Evolutionary conservation across 1,140 invertebrate species (phyloP).

Genomic region (Zophobas atratus): DNA sequence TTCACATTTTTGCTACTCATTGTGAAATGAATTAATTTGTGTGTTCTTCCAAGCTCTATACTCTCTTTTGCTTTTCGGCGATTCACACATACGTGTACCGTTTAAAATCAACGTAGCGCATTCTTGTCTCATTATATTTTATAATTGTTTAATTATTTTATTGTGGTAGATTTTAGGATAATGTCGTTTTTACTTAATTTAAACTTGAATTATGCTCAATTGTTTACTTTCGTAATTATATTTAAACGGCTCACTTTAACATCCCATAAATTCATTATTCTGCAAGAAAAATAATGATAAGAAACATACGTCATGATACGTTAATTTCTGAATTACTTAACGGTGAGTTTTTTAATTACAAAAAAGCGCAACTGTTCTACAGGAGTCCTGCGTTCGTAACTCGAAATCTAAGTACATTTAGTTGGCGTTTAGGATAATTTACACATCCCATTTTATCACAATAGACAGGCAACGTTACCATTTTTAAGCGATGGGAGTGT

Average conservation of each 20-base stretch:
- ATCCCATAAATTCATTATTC: conserved; percentile 21
- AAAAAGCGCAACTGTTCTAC: background rate
- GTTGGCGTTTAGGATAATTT: conserved; percentile 23
- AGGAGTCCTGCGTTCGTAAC: background rate
- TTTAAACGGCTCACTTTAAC: conserved; percentile 9
- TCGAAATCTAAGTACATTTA: conserved; percentile 4
- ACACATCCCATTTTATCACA: conserved; percentile 26
- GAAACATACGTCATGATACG: background rate
- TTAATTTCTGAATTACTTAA: background rate
- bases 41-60: background rate
- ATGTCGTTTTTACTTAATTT: conserved; percentile 28
- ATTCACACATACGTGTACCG: conserved; percentile 30
- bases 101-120: background rate
- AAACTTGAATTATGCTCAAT: conserved; percentile 11
- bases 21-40: conserved; percentile 34
- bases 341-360: background rate
- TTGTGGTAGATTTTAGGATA: conserved; percentile 28
- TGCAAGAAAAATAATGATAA: background rate
- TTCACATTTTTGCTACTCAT: conserved; percentile 8
- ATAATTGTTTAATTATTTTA: conserved; percentile 40
- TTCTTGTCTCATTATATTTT: conserved; percentile 29
- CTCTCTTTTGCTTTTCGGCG: background rate
- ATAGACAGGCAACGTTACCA: conserved; percentile 27
- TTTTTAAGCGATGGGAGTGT: conserved; percentile 34
- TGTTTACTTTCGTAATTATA: conserved; percentile 19